phyloP scores from a whole-genome alignment of 2,797 vertebrate genomes.

The Florisuga fusca region DNA sequence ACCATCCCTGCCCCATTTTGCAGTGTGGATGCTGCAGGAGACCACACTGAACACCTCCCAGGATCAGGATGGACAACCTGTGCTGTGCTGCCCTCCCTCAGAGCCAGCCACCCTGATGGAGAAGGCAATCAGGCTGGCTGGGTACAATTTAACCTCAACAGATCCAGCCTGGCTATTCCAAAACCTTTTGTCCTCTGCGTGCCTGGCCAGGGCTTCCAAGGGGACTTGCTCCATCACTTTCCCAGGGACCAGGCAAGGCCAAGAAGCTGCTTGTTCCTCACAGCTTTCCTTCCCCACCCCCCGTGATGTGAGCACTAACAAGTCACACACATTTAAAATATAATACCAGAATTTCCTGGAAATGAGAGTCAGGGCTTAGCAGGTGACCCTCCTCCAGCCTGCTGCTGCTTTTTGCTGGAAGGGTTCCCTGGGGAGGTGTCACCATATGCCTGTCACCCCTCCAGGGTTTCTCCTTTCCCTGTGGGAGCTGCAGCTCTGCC shows the following conservation, averaged over 20 bases:
- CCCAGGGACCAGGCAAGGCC: neutral
- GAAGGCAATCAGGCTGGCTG: too few species aligned
- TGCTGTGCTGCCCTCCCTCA: accelerated
- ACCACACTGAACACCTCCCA: neutral
- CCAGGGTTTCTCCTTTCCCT: neutral
- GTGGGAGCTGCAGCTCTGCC: neutral
- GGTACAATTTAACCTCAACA: neutral
- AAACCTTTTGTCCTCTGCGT: neutral
- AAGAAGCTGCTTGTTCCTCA: neutral
- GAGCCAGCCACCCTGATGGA: accelerated
- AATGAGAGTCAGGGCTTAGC: neutral
- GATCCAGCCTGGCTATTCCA: neutral
- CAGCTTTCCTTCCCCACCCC: neutral
- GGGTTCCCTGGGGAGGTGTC: neutral
- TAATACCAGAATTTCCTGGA: neutral
- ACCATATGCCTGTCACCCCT: accelerated
- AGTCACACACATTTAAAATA: neutral
- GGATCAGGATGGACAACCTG: accelerated
- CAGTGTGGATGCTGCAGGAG: neutral
- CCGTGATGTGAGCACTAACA: neutral
- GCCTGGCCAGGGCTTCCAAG: neutral
- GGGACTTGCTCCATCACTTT: neutral
- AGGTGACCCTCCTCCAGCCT: neutral
- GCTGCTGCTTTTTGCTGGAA: neutral
- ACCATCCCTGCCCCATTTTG: neutral